Percentiles rank a stretch among this genome's conserved stretches.
Evolutionary conservation across 2,113 vertebrate species (phyloP).

Genomic region (Microcebus ravelobensis): DNA sequence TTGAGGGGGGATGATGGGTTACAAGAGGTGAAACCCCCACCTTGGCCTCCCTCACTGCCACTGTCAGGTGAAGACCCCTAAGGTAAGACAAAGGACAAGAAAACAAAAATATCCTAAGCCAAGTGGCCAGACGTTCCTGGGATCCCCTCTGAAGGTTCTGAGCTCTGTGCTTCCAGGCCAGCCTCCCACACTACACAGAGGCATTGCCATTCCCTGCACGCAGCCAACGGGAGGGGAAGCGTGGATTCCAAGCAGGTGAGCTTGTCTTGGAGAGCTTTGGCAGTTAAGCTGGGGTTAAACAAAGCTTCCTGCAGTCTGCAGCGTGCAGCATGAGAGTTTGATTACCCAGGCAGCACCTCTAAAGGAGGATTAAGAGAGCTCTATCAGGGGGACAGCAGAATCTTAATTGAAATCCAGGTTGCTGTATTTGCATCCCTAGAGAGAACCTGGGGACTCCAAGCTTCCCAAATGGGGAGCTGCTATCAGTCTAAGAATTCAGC

Average conservation of each 20-base stretch:
- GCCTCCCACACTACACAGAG: neutral
- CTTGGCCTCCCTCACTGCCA: fast-evolving
- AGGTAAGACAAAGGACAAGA: neutral
- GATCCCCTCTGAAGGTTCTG: fast-evolving
- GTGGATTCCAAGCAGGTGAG: neutral
- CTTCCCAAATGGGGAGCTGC: neutral
- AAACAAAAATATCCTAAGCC: neutral
- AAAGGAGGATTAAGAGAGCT: slow-evolving; percentile 73
- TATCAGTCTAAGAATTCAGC: neutral
- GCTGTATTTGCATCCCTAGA: neutral
- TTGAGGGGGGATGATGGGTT: neutral
- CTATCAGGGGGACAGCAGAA: slow-evolving; percentile 53
- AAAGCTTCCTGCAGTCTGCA: slow-evolving; percentile 51
- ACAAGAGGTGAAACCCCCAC: neutral
- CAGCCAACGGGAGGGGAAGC: neutral
- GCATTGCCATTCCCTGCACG: neutral
- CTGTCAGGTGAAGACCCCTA: neutral
- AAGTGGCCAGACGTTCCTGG: neutral
- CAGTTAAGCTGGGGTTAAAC: slow-evolving; percentile 68
- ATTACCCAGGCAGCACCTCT: slow-evolving; percentile 66
- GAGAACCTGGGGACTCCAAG: neutral
- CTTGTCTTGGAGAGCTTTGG: neutral
- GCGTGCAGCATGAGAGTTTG: slow-evolving; percentile 22
- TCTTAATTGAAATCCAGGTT: slow-evolving; percentile 75
- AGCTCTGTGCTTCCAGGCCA: neutral